These are phyloP conservation scores for Aythya baeri DNA, from an alignment of 2,113 vertebrate species.

Conservation along the genomic window DNA sequence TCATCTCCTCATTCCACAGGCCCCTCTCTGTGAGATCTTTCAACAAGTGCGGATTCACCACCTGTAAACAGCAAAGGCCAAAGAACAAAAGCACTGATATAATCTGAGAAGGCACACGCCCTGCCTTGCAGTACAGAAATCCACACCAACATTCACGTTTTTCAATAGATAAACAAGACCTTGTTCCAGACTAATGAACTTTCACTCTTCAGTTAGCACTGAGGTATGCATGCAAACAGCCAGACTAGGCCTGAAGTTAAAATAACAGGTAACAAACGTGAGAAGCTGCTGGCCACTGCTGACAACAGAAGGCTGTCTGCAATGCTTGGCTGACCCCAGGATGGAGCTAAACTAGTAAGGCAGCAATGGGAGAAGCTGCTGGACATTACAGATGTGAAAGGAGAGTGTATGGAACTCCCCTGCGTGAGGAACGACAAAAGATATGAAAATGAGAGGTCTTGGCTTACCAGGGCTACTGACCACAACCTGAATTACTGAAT, in stretches of 20 bases:
- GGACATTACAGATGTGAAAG: background rate
- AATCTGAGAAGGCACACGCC: fast-evolving
- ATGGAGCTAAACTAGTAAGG: too few species aligned
- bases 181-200: background rate
- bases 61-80: slow-evolving; percentile 70
- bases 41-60: slow-evolving; percentile 96
- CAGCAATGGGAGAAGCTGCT: background rate
- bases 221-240: background rate
- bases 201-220: background rate
- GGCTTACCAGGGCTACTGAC: background rate
- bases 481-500: background rate
- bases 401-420: background rate
- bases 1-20: slow-evolving; percentile 95
- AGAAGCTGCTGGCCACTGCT: background rate
- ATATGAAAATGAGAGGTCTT: background rate
- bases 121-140: background rate
- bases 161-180: background rate
- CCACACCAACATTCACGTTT: fast-evolving
- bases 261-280: background rate
- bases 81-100: background rate
- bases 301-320: background rate
- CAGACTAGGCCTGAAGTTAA: too few species aligned
- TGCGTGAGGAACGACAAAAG: background rate
- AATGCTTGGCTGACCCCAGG: background rate
- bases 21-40: slow-evolving; percentile 94